A percentile compares a stretch with the other conserved stretches of the same genome.
phyloP scores from a whole-genome alignment of 1,140 invertebrate genomes.

The Oncopeltus fasciatus region DNA sequence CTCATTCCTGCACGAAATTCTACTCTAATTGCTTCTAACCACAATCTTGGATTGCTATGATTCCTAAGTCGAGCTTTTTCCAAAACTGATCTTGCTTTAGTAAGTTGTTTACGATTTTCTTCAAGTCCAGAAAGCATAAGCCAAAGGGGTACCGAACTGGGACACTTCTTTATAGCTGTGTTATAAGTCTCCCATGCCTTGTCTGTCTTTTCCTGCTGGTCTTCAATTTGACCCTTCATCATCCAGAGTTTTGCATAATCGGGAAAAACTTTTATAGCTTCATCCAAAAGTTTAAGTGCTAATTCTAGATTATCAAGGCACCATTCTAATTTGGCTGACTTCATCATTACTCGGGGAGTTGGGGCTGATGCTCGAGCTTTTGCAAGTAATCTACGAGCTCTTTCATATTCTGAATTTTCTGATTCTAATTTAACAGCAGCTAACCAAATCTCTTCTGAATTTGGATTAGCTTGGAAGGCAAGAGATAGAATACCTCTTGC shows the following conservation, averaged over 20 bases:
- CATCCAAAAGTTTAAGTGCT: slow-evolving; percentile 68
- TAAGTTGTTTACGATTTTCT: slow-evolving; percentile 68
- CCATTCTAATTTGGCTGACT: slow-evolving; percentile 97
- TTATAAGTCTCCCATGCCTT: slow-evolving; percentile 80
- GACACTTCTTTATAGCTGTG: slow-evolving; percentile 80
- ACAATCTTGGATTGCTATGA: slow-evolving; percentile 75
- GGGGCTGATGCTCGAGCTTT: slow-evolving; percentile 91
- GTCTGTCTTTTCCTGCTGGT: slow-evolving; percentile 63
- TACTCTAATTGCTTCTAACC: slow-evolving; percentile 86
- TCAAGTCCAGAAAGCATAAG: slow-evolving; percentile 75
- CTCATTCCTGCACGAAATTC: slow-evolving; percentile 65
- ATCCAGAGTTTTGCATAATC: slow-evolving; percentile 95
- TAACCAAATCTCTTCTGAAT: slow-evolving; percentile 99
- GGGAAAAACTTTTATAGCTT: slow-evolving; percentile 77
- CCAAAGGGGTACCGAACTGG: slow-evolving; percentile 83
- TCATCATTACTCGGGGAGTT: slow-evolving; percentile 97
- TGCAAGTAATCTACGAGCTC: slow-evolving; percentile 77
- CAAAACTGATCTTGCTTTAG: slow-evolving; percentile 87
- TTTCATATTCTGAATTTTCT: slow-evolving; percentile 93
- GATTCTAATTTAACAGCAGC: slow-evolving; percentile 98
- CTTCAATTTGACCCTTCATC: slow-evolving; percentile 96
- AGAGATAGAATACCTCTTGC: slow-evolving; percentile 80
- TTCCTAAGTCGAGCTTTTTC: slow-evolving; percentile 88
- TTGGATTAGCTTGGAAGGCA: slow-evolving; percentile 92
- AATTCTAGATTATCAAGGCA: slow-evolving; percentile 73